phyloP scores from a whole-genome alignment of 2,113 vertebrate genomes.

The Corythoichthys haematopterus region DNA sequence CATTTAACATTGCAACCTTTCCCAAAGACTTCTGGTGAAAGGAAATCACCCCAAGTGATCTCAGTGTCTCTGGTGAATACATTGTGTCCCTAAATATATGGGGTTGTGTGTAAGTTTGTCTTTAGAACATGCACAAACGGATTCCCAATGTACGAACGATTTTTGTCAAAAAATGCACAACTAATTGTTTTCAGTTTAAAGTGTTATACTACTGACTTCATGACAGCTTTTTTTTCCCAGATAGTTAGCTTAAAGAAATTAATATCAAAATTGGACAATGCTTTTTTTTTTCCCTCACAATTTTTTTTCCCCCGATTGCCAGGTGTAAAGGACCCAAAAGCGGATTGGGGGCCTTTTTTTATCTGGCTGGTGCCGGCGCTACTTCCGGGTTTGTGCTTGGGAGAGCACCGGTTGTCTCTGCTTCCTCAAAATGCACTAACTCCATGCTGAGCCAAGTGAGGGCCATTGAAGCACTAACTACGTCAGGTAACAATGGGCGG shows the following conservation, averaged over 20 bases:
- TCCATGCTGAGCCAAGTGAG: no score
- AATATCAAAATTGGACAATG: background rate
- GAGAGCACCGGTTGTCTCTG: no score
- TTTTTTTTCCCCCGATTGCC: no score
- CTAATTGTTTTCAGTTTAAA: constrained; percentile 8
- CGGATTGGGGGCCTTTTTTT: no score
- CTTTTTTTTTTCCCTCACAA: no score
- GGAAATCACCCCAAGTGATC: constrained; percentile 57
- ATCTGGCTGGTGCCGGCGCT: no score
- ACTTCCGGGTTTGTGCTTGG: no score
- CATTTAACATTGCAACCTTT: constrained; percentile 60
- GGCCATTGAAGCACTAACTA: no score
- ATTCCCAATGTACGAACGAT: constrained; percentile 7
- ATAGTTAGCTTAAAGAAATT: background rate
- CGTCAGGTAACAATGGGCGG: no score
- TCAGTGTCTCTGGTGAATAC: constrained; percentile 34
- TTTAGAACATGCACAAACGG: background rate
- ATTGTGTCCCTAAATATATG: constrained; percentile 15
- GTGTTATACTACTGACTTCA: background rate
- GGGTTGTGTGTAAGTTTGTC: constrained; percentile 5
- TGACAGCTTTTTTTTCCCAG: background rate
- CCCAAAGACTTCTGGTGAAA: constrained; percentile 61
- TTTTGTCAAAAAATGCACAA: constrained; percentile 25
- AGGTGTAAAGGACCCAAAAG: no score
- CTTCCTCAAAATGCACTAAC: no score